phyloP scores from a whole-genome alignment of 2,888 invertebrate species.

The Torymus tubicola region DNA sequence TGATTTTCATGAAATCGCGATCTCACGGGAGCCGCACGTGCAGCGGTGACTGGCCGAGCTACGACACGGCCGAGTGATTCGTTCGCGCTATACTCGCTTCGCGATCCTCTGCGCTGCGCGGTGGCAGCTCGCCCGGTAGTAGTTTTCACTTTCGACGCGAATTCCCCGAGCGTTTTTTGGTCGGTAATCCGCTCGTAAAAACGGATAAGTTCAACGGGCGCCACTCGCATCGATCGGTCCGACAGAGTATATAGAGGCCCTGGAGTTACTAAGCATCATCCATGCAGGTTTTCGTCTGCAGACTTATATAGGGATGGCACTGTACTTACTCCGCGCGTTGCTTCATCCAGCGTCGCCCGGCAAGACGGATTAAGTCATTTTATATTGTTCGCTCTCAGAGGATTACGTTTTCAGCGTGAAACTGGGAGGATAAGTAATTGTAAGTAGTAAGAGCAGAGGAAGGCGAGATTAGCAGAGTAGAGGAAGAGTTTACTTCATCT shows the following conservation, averaged over 20 bases:
- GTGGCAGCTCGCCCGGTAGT: neutral
- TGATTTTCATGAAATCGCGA: slow-evolving; percentile 33
- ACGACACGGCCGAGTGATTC: neutral
- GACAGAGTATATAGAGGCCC: too few species aligned
- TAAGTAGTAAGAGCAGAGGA: neutral
- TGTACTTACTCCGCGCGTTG: neutral
- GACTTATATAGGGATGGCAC: too few species aligned
- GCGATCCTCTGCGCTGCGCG: too few species aligned
- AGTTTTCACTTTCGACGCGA: slow-evolving; percentile 11
- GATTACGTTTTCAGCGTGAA: neutral
- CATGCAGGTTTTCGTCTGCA: too few species aligned
- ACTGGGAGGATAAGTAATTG: neutral
- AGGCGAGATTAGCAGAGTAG: neutral
- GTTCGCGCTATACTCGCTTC: neutral
- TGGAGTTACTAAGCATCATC: too few species aligned
- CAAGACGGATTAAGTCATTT: slow-evolving; percentile 10
- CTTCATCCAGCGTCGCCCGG: neutral
- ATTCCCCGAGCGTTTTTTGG: neutral
- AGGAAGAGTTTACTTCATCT: too few species aligned
- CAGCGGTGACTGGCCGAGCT: too few species aligned
- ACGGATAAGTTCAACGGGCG: neutral
- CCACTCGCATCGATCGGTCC: too few species aligned
- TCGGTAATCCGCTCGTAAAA: neutral
- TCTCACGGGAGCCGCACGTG: neutral
- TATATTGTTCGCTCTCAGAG: slow-evolving; percentile 1